Conservation (phyloP, 1,140 invertebrate species). For the Hypsibius dujardini region DNA sequence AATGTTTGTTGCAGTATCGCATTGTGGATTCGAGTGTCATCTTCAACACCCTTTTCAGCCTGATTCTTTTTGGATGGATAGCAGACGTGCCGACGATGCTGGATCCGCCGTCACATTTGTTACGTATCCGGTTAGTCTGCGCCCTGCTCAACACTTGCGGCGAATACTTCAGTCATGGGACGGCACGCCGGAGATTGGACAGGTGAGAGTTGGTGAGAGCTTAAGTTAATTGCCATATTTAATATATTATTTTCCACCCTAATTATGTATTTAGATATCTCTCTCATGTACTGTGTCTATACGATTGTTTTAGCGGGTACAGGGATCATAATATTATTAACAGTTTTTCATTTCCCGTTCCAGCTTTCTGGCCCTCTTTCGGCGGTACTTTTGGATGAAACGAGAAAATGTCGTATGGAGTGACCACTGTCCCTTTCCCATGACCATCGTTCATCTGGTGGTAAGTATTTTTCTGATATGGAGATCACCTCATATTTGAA, state of each 20-base stretch:
- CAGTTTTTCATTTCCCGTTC: no score
- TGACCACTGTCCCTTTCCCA: conserved; percentile 54
- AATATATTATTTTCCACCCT: no score
- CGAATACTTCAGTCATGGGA: conserved; percentile 69
- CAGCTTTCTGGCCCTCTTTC: conserved; percentile 90
- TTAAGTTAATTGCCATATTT: no score
- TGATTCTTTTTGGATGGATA: conserved; percentile 47
- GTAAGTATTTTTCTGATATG: no score
- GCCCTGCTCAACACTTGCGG: conserved; percentile 80
- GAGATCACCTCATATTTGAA: no score
- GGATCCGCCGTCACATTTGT: conserved; percentile 77
- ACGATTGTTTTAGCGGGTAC: no score
- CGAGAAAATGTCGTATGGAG: conserved; percentile 50
- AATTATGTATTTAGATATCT: no score
- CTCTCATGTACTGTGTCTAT: no score
- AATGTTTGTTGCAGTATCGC: conserved; percentile 57
- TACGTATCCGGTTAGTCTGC: conserved; percentile 65
- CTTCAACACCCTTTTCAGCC: conserved; percentile 74
- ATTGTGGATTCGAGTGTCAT: conserved; percentile 79
- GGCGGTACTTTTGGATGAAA: conserved; percentile 81
- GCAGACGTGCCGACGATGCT: conserved; percentile 44
- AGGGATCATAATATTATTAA: no score
- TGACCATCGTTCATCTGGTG: conserved; percentile 65
- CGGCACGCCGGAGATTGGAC: conserved; percentile 74
- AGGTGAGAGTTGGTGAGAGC: no score